These are phyloP conservation scores for Meandrusa payeni DNA, from an alignment of 2,888 invertebrate genomes.

Conservation along the genomic window DNA sequence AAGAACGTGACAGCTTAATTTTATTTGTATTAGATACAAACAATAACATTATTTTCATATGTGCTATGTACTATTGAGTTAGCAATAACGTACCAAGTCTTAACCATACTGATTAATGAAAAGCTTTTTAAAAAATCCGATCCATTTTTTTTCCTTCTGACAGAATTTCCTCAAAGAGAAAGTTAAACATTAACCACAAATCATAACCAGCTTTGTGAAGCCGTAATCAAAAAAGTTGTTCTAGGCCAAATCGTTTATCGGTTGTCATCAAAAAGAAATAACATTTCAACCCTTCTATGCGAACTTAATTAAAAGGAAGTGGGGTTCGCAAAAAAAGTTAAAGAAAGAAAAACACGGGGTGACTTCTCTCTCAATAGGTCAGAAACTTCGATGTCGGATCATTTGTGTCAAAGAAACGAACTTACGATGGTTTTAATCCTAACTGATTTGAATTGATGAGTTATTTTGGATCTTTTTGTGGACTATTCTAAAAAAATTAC, in stretches of 20 bases:
- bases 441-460: too few species aligned
- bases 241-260: conserved; percentile 68
- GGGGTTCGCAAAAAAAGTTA: conserved; percentile 37
- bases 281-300: conserved; percentile 61
- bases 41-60: too few species aligned
- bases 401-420: too few species aligned
- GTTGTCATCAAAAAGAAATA: conserved; percentile 75
- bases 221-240: conserved; percentile 56
- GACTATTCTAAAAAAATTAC: too few species aligned
- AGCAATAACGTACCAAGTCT: too few species aligned
- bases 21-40: too few species aligned
- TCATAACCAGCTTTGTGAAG: conserved; percentile 50
- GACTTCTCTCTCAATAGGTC: conserved; percentile 17
- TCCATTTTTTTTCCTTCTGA: conserved; percentile 13
- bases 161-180: conserved; percentile 28
- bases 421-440: too few species aligned
- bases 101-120: background rate
- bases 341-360: conserved; percentile 28
- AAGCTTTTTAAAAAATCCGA: background rate
- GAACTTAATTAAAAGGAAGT: conserved; percentile 69
- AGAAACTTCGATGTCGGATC: too few species aligned
- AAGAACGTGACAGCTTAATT: too few species aligned
- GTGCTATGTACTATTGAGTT: too few species aligned
- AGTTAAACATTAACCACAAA: conserved; percentile 46
- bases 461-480: too few species aligned